These are phyloP conservation scores for Parauchenoglanis ngamensis DNA, from an alignment of 2,797 vertebrate genomes.

Conservation along the genomic window DNA sequence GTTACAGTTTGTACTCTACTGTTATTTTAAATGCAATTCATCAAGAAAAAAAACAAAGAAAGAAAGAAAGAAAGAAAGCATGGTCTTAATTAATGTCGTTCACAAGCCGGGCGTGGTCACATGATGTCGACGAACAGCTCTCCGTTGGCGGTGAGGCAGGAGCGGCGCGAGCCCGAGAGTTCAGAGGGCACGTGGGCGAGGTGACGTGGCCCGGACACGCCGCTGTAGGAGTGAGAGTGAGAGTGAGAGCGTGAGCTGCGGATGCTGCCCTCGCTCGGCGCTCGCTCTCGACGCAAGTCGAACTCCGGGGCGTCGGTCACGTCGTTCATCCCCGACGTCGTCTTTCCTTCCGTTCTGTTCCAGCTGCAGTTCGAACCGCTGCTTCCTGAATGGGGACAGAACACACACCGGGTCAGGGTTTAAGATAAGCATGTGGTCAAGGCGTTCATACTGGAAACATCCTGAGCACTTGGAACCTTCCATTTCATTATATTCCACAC, in stretches of 20 bases:
- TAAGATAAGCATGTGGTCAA: neutral
- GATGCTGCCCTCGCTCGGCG: slow-evolving; percentile 87
- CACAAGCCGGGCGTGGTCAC: slow-evolving; percentile 71
- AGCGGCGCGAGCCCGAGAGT: slow-evolving; percentile 96
- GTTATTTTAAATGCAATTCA: slow-evolving; percentile 16
- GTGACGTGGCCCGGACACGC: slow-evolving; percentile 81
- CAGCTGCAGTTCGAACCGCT: slow-evolving; percentile 93
- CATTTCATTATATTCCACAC: too few species aligned
- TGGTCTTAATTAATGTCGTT: slow-evolving; percentile 31
- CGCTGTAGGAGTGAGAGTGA: slow-evolving; percentile 76
- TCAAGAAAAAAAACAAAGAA: neutral
- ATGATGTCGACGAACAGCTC: slow-evolving; percentile 99
- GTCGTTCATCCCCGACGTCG: slow-evolving; percentile 80
- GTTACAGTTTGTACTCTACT: slow-evolving; percentile 13
- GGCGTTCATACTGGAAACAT: too few species aligned
- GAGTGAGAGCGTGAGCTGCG: slow-evolving; percentile 85
- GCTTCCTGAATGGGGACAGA: slow-evolving; percentile 78
- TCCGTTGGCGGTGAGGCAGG: slow-evolving; percentile 95
- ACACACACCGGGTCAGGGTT: neutral
- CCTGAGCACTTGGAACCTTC: too few species aligned
- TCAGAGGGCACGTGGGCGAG: slow-evolving; percentile 90
- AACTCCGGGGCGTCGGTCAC: slow-evolving; percentile 67
- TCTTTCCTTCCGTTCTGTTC: slow-evolving; percentile 83
- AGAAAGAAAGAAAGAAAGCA: neutral
- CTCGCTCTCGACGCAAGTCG: slow-evolving; percentile 85